A percentile compares a stretch with the other conserved stretches of the same genome.
Conservation (phyloP, 64 coral and sea anemone species). For the Montipora efflorescens region DNA sequence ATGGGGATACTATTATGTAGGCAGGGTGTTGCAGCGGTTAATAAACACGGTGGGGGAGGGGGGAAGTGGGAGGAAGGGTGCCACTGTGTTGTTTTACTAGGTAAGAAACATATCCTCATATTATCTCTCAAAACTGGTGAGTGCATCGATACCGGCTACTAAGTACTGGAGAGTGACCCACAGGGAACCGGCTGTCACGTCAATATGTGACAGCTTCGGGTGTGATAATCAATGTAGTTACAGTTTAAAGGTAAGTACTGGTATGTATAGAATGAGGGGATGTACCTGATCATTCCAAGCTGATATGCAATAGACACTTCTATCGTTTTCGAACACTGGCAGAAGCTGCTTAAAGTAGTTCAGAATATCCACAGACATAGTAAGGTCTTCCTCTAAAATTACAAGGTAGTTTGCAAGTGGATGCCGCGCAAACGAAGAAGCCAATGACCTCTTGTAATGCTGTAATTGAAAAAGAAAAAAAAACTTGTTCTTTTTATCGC, state of each 20-base stretch:
- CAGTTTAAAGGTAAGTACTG: too few relatives aligned
- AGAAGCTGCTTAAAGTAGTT: slow-evolving; percentile 88
- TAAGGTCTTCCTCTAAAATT: slow-evolving; percentile 76
- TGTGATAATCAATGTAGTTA: background rate
- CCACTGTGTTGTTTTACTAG: too few relatives aligned
- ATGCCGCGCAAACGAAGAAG: slow-evolving; percentile 66
- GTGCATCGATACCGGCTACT: too few relatives aligned
- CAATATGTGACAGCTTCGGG: background rate
- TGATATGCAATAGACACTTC: slow-evolving; percentile 92
- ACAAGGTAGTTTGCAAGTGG: slow-evolving; percentile 75
- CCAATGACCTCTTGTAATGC: slow-evolving; percentile 89
- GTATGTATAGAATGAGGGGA: background rate
- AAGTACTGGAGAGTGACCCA: too few relatives aligned
- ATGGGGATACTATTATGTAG: too few relatives aligned
- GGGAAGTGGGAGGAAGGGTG: too few relatives aligned
- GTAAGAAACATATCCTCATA: too few relatives aligned
- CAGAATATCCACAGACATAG: slow-evolving; percentile 84
- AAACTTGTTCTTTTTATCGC: too few relatives aligned
- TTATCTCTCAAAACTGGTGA: too few relatives aligned
- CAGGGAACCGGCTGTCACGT: too few relatives aligned
- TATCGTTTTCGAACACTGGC: slow-evolving; percentile 87
- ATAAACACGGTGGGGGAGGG: too few relatives aligned
- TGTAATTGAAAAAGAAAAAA: slow-evolving; percentile 23
- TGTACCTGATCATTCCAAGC: slow-evolving; percentile 96
- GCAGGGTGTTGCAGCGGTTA: too few relatives aligned